Base-by-base conservation (phyloP, 1,140 invertebrate genomes). In the Hycleus phaleratus region DNA sequence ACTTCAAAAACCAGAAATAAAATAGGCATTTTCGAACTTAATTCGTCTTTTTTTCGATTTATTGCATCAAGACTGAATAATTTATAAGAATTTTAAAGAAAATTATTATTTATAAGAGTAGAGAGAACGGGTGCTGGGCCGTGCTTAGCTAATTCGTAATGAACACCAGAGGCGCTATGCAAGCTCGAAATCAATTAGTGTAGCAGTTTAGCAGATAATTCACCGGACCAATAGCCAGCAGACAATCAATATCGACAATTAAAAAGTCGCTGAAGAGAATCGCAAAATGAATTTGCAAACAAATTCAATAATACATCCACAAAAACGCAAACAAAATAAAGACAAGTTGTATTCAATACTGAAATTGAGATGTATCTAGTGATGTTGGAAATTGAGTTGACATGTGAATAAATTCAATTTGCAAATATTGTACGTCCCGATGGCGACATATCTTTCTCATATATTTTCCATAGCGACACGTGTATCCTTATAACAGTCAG, bases 141-240 rank as follows among this genome's bases (percentile, higher is more conserved):
- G 32, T 45, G 51, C 63, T 60, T 58, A 55, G 58, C 59, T 65
- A 65, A 65, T 62, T 62, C 51, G 55, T 65, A 65, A 62, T 62
- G 55, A 62, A 65, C 52, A 61, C 59, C 54, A 55, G 59, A 52
- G 56, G 62, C 62, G 49, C 48, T 10, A 11, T 11, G 1, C 9
- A 24, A 24, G 46, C 53, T 57, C 46, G 58, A 50, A 64, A 64
- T 64, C 63, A 64, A 64, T 64, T 64, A 64, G 60, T 57, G 51
- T 51, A 59, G 46, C 56, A 64, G 62, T 64, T 64, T 64, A 64
- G 59, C 60, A 64, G 60, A 64, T 64, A 64, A 64, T 64, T 62
- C 60, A 59, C 60, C 56, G 45, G 47, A 18, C 52, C 32, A 55
- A 46, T 26, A 55, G 32, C 32, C 32, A 7, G 32, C 32, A 7